These are phyloP conservation scores for Leptogaster cylindrica DNA, from an alignment of 2,888 invertebrate genomes.

Conservation along the genomic window DNA sequence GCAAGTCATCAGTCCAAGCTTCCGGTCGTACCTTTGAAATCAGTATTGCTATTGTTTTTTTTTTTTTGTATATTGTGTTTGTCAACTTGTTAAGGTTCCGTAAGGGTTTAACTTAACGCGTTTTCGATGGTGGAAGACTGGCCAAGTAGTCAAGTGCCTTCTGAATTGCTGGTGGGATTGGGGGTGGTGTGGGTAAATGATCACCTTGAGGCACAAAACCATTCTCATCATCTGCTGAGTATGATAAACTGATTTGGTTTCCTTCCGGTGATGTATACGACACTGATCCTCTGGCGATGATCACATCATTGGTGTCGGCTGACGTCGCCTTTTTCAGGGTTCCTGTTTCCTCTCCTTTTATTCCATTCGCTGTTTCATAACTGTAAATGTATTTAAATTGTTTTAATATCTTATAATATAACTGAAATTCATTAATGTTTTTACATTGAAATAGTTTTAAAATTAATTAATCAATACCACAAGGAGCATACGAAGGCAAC, in stretches of 20 bases:
- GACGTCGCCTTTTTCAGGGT: slow-evolving; percentile 75
- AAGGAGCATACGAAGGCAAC: too few relatives aligned
- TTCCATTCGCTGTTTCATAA: slow-evolving; percentile 82
- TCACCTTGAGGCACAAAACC: slow-evolving; percentile 69
- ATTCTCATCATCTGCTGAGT: slow-evolving; percentile 75
- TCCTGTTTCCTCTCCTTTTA: slow-evolving; percentile 79
- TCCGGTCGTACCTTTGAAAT: slow-evolving; percentile 11
- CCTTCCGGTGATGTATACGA: slow-evolving; percentile 76
- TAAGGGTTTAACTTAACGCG: background rate
- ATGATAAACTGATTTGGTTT: slow-evolving; percentile 71
- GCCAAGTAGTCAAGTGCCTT: slow-evolving; percentile 75
- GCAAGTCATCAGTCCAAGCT: slow-evolving; percentile 9
- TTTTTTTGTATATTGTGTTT: too few relatives aligned
- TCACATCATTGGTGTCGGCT: slow-evolving; percentile 71
- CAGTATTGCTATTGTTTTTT: too few relatives aligned
- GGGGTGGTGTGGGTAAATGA: slow-evolving; percentile 79
- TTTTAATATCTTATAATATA: too few relatives aligned
- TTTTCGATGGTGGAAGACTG: slow-evolving; percentile 67
- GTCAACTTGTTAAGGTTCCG: slow-evolving; percentile 5
- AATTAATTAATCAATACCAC: too few relatives aligned
- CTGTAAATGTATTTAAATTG: slow-evolving; percentile 66
- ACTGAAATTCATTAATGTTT: too few relatives aligned
- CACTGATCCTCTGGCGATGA: slow-evolving; percentile 71
- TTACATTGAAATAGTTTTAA: too few relatives aligned
- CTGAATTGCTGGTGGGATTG: slow-evolving; percentile 76